These are phyloP conservation scores for Liodrosophila aerea DNA, from an alignment of 2,888 invertebrate genomes.

Conservation along the genomic window DNA sequence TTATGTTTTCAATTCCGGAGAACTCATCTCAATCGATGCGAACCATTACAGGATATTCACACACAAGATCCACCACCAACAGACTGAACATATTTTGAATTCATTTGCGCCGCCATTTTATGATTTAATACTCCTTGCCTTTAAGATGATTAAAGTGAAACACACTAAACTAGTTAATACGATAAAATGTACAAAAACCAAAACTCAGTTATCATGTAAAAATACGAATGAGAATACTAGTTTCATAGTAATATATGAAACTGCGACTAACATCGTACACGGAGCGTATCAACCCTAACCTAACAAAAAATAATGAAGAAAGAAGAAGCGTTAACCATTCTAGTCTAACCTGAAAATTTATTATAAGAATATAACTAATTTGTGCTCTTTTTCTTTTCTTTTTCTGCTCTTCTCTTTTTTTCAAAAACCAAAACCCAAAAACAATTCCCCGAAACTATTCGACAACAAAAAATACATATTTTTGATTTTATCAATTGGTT, in stretches of 20 bases:
- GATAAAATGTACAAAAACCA: no score
- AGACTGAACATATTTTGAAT: constrained; percentile 25
- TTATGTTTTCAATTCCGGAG: constrained; percentile 14
- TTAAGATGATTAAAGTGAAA: constrained; percentile 60
- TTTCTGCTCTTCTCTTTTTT: constrained; percentile 80
- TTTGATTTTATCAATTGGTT: constrained; percentile 60
- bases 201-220: no score
- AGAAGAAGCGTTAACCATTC: constrained; percentile 61
- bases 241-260: constrained; percentile 27
- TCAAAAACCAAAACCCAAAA: constrained; percentile 38
- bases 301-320: no score
- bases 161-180: constrained; percentile 23
- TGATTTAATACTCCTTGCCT: constrained; percentile 48
- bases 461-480: constrained; percentile 37
- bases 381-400: constrained; percentile 79
- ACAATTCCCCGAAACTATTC: constrained; percentile 25
- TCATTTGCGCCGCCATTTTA: constrained; percentile 67
- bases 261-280: constrained; percentile 50
- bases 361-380: constrained; percentile 75
- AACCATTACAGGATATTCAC: constrained; percentile 33
- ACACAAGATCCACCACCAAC: constrained; percentile 23
- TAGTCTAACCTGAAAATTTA: constrained; percentile 64
- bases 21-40: constrained; percentile 17
- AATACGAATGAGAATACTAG: constrained; percentile 11
- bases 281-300: constrained; percentile 50